Base-by-base conservation (phyloP, 1,140 invertebrate species). In the Dysdera silvatica region DNA sequence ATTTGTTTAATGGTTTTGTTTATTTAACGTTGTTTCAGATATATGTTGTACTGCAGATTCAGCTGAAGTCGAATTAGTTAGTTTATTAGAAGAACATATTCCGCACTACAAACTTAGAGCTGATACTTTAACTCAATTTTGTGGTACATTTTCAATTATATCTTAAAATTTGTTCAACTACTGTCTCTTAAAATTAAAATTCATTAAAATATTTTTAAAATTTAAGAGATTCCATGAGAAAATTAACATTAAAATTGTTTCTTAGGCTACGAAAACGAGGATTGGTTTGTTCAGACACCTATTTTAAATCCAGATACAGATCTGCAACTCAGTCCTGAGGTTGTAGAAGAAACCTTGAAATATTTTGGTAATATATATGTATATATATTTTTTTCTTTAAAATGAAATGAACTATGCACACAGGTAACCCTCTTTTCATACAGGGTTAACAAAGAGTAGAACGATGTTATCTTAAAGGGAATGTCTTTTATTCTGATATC, bases 291-390 rank as follows among this genome's bases (percentile, higher is more conserved):
- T 67, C 89, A 91, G 37, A 84, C 87, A 43, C 91, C 91, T 53
- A 86, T 75, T 33, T 72, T 80, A 16, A 72, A 73, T 10, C 61
- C 70, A 29, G 82, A 87, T 64, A 81, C 81, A 52, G 89, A 92
- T 71, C 79, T 89, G 67, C 87, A 88, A 71, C 80, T 97, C 62
- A 91, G 90, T 51, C 88, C 89, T 77, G 91, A 95, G 76, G 90
- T 95, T 80, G 92, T 94, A 75, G 85, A 89, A 77, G 91, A 95
- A 79, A 93, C 90, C 45, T 83, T 98, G 62, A 95, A 96, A 80
- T 97, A 96, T 82, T 97, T 97, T 79, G 85, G 93, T 97, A 79
- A 95, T 91, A 93, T 52, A 10, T 26, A 28, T 37, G 26, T 33
- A 33, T 56, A 10, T 32, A 35, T 33, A 18, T 28, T 86, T 26